phyloP scores from a whole-genome alignment of 2,113 vertebrate species.

The Colaptes auratus region DNA sequence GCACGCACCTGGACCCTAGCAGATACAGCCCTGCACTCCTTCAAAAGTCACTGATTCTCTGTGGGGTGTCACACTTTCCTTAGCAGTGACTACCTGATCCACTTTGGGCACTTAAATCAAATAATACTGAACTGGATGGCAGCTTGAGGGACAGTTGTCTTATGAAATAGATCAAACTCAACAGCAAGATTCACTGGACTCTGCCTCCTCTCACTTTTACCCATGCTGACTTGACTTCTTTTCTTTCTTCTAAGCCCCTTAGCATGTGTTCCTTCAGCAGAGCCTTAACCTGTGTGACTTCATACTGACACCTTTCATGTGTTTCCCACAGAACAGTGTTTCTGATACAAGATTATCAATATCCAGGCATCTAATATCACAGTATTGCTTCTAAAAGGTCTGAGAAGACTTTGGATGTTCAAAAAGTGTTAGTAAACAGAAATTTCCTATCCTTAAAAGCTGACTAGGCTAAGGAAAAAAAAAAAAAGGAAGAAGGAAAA shows the following conservation, averaged over 20 bases:
- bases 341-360: background rate
- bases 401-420: background rate
- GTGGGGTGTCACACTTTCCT: background rate
- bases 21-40: background rate
- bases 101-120: background rate
- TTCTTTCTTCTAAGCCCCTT: background rate
- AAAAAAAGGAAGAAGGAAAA: background rate
- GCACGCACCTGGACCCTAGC: fast-evolving
- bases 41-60: background rate
- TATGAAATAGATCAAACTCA: background rate
- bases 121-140: background rate
- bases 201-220: background rate
- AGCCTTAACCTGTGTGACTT: background rate
- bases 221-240: background rate
- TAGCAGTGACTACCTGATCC: background rate
- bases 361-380: background rate
- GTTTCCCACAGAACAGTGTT: background rate
- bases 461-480: background rate
- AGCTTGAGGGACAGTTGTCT: background rate
- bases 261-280: background rate
- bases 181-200: background rate
- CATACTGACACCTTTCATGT: background rate
- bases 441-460: background rate
- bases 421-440: background rate
- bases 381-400: background rate